Conservation (phyloP, 2,797 vertebrate species). For the Thamnophis elegans region DNA sequence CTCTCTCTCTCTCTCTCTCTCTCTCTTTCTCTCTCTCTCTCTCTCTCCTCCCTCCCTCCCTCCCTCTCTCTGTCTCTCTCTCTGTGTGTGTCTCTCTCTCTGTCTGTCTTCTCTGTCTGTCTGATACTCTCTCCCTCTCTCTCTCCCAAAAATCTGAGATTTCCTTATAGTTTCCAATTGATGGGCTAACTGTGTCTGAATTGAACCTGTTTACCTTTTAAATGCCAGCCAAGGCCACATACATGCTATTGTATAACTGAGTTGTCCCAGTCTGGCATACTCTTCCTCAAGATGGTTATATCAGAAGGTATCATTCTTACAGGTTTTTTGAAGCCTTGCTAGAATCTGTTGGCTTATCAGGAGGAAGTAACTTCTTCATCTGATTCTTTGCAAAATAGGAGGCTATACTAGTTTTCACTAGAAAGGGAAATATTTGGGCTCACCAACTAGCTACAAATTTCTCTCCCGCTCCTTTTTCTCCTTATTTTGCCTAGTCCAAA, state of each 20-base stretch:
- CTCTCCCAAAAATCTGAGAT: neutral
- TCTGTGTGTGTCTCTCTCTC: too few relatives aligned
- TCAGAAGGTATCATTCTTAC: neutral
- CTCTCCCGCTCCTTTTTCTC: neutral
- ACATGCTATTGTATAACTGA: too few relatives aligned
- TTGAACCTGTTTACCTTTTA: neutral
- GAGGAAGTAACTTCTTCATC: neutral
- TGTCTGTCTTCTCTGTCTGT: neutral
- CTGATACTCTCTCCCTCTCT: too few relatives aligned
- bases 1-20: too few relatives aligned
- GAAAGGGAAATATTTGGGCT: neutral
- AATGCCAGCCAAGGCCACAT: neutral
- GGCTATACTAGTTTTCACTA: too few relatives aligned
- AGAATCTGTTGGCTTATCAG: neutral
- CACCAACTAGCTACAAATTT: neutral
- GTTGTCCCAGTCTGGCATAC: neutral
- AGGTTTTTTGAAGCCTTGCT: neutral
- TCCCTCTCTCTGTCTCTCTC: too few relatives aligned
- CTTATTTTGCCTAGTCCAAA: neutral
- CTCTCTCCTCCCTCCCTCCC: too few relatives aligned
- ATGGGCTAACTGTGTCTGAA: neutral
- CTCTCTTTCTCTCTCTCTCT: too few relatives aligned
- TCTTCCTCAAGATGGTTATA: neutral
- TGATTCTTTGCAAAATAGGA: neutral
- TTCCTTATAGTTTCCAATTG: neutral